A percentile compares a stretch with the other conserved stretches of the same genome.
phyloP scores from a whole-genome alignment of 2,888 invertebrate species.

The Hypena proboscidalis region DNA sequence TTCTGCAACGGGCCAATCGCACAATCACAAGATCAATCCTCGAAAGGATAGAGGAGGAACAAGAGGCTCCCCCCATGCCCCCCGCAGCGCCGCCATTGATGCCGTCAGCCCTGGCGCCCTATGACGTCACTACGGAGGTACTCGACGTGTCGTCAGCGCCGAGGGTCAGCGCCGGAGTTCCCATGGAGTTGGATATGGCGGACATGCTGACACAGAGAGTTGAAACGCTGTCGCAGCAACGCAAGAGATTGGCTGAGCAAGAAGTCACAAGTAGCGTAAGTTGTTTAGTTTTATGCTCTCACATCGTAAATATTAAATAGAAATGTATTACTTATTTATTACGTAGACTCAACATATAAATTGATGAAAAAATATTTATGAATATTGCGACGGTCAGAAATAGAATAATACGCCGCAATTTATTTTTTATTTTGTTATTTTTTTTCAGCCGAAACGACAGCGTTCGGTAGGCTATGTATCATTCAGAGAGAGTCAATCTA shows the following conservation, averaged over 20 bases:
- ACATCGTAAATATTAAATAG: too few species aligned
- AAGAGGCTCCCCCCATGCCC: conserved; percentile 27
- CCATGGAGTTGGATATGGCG: conserved; percentile 50
- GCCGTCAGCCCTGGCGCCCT: too few species aligned
- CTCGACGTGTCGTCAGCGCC: conserved; percentile 23
- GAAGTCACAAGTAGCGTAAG: conserved; percentile 40
- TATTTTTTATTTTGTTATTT: conserved; percentile 5
- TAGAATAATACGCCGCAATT: too few species aligned
- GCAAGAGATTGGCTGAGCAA: conserved; percentile 43
- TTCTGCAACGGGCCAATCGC: conserved; percentile 32
- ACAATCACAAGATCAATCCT: conserved; percentile 30
- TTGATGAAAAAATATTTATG: too few species aligned
- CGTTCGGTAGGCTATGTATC: conserved; percentile 52
- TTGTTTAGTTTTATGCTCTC: too few species aligned
- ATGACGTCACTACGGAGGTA: conserved; percentile 31
- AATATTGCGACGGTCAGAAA: too few species aligned
- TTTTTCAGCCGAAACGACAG: conserved; percentile 58
- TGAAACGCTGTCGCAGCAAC: conserved; percentile 41
- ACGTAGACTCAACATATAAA: too few species aligned
- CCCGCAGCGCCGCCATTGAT: too few species aligned
- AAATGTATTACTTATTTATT: too few species aligned
- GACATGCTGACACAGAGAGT: conserved; percentile 66
- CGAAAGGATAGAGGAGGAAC: conserved; percentile 49
- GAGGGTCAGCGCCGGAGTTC: conserved; percentile 21
- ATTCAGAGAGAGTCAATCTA: conserved; percentile 47